A percentile compares a stretch with the other conserved stretches of the same genome.
These are phyloP conservation scores for Apocrypta bakeri DNA, from an alignment of 1,140 invertebrate genomes.

Conservation along the genomic window DNA sequence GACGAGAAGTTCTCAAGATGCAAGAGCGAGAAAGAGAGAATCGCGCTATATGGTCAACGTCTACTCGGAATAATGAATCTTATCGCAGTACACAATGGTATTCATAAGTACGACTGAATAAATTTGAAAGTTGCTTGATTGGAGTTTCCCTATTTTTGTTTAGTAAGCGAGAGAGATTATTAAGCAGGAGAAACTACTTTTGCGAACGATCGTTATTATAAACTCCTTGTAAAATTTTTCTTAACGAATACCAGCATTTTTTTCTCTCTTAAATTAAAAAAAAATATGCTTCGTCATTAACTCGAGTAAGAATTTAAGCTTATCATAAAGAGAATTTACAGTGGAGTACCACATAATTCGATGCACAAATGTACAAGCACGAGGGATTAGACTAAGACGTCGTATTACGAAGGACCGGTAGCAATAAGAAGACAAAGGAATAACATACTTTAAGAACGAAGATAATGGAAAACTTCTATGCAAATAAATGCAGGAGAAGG, in stretches of 20 bases:
- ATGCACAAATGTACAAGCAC: not conserved
- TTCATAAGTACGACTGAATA: not conserved
- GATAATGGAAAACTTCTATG: constrained; percentile 14
- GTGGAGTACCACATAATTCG: too few species aligned
- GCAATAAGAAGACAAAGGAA: not conserved
- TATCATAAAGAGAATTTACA: too few species aligned
- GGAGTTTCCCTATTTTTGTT: not conserved
- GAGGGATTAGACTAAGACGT: not conserved
- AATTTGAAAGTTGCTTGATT: not conserved
- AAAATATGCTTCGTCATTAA: too few species aligned
- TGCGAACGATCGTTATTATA: not conserved
- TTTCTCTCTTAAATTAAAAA: too few species aligned
- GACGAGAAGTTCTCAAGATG: not conserved
- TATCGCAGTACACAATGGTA: not conserved
- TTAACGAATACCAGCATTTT: too few species aligned
- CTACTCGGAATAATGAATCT: not conserved
- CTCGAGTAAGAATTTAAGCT: too few species aligned
- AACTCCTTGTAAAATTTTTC: too few species aligned
- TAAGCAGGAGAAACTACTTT: not conserved
- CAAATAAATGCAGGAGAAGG: not conserved
- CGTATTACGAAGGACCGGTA: not conserved
- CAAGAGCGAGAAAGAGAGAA: not conserved
- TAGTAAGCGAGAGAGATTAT: not conserved
- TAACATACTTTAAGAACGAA: not conserved
- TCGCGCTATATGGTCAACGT: not conserved